These are phyloP conservation scores for Psittacula echo DNA, from an alignment of 2,797 vertebrate genomes.

Conservation along the genomic window DNA sequence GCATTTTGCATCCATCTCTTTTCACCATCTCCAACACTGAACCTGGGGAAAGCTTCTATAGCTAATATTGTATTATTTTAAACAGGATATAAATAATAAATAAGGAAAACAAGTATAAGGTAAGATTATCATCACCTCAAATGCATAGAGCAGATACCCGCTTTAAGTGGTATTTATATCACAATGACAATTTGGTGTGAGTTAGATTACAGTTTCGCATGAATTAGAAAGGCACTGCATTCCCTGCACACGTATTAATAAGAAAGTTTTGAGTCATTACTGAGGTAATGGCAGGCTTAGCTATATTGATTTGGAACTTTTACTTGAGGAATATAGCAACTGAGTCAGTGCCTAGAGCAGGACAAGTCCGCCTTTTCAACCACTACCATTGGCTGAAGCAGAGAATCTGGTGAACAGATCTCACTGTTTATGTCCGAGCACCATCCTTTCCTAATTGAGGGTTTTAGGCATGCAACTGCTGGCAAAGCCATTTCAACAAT, in stretches of 20 bases:
- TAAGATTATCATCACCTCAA: background rate
- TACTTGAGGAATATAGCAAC: background rate
- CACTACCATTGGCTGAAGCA: background rate
- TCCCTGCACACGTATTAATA: background rate
- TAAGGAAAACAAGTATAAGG: background rate
- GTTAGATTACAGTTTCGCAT: background rate
- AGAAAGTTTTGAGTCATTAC: background rate
- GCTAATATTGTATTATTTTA: background rate
- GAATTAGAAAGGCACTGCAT: background rate
- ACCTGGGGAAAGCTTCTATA: background rate
- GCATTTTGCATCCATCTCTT: background rate
- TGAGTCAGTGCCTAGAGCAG: background rate
- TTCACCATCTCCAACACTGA: background rate
- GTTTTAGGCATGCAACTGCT: background rate
- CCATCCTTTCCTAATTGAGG: background rate
- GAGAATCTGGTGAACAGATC: background rate
- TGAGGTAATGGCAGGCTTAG: background rate
- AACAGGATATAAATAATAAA: background rate
- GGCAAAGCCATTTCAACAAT: background rate
- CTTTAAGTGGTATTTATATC: background rate
- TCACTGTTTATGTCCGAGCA: background rate
- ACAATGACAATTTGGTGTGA: background rate
- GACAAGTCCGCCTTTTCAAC: background rate
- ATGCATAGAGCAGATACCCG: background rate
- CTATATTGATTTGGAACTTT: background rate